Conservation (phyloP, 2,797 vertebrate species). For the Decapterus maruadsi region DNA sequence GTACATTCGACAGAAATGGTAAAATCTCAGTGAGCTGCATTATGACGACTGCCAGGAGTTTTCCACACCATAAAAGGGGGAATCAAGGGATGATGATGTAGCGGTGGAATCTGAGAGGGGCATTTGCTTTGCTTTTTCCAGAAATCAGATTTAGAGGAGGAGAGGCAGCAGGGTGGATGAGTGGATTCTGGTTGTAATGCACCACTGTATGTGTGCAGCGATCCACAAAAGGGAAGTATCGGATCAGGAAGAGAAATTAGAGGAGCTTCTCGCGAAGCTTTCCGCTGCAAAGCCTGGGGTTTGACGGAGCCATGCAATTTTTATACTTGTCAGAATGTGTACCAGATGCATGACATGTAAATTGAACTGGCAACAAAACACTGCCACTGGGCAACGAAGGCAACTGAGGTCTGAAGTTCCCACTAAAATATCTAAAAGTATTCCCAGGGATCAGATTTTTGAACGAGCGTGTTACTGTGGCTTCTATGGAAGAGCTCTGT, state of each 20-base stretch:
- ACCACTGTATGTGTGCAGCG: constrained; percentile 61
- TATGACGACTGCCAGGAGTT: constrained; percentile 33
- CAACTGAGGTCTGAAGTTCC: constrained; percentile 61
- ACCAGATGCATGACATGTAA: constrained; percentile 80
- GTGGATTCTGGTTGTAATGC: constrained; percentile 48
- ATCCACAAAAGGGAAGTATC: constrained; percentile 72
- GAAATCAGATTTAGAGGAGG: constrained; percentile 40
- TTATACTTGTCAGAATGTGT: constrained; percentile 79
- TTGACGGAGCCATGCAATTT: constrained; percentile 72
- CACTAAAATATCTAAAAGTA: constrained; percentile 62
- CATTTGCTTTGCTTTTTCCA: constrained; percentile 56
- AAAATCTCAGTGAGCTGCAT: constrained; percentile 30
- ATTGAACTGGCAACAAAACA: constrained; percentile 77
- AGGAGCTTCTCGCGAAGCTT: constrained; percentile 56
- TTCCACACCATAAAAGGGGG: not conserved
- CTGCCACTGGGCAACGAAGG: constrained; percentile 64
- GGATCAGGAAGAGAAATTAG: constrained; percentile 68
- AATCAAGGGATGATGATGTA: constrained; percentile 8
- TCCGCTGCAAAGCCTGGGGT: constrained; percentile 70
- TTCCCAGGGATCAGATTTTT: constrained; percentile 50
- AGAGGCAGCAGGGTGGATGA: constrained; percentile 39
- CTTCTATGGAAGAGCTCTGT: constrained; percentile 53
- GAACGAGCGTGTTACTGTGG: constrained; percentile 44
- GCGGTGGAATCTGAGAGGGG: constrained; percentile 18
- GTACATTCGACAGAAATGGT: constrained; percentile 20